A percentile compares a stretch with the other conserved stretches of the same genome.
These are phyloP conservation scores for Calameuta pallipes DNA, from an alignment of 2,888 invertebrate species.

Conservation along the genomic window DNA sequence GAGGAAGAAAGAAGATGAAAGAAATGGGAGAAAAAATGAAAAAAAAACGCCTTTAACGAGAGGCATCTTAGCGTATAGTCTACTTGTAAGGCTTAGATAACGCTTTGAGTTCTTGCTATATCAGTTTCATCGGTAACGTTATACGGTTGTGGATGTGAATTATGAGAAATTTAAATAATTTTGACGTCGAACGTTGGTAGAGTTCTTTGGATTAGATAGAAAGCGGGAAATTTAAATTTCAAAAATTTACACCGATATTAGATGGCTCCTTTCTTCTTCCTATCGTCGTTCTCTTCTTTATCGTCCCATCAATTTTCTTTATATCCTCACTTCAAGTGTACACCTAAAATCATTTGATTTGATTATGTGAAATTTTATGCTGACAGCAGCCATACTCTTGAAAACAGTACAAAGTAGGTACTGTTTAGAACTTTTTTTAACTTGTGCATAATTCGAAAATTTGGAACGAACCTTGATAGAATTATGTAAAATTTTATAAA, in stretches of 20 bases:
- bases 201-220: background rate
- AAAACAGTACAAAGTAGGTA: background rate
- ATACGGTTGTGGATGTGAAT: background rate
- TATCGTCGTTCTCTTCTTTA: background rate
- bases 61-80: background rate
- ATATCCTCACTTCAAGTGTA: background rate
- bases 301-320: background rate
- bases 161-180: background rate
- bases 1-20: background rate
- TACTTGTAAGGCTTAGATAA: background rate
- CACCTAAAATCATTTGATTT: too few relatives aligned
- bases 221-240: background rate
- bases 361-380: too few relatives aligned
- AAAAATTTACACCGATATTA: background rate
- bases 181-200: background rate
- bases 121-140: background rate
- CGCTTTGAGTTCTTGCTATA: background rate
- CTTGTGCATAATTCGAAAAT: background rate
- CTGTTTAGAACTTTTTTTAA: background rate
- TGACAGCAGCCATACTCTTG: background rate
- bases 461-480: background rate
- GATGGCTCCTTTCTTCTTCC: background rate
- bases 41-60: background rate
- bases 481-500: background rate
- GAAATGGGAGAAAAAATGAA: background rate